Percentiles rank a stretch among this genome's conserved stretches.
Evolutionary conservation across 2,797 vertebrate genomes (phyloP).

Genomic region (Nyctibius grandis): DNA sequence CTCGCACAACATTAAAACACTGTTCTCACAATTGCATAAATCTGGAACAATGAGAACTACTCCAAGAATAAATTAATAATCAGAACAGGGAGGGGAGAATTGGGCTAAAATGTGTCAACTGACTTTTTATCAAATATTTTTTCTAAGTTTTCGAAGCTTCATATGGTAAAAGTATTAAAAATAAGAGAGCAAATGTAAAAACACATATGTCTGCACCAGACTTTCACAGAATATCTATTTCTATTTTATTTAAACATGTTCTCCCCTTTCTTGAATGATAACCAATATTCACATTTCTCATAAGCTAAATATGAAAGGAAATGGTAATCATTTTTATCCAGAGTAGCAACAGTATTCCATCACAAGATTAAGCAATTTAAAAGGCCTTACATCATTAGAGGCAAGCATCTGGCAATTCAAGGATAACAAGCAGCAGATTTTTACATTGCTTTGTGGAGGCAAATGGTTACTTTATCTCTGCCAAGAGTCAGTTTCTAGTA

Average conservation of each 20-base stretch:
- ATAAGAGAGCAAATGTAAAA: not conserved
- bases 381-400: slow-evolving; percentile 65
- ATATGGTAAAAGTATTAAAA: not conserved
- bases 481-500: slow-evolving; percentile 66
- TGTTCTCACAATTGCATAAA: not conserved
- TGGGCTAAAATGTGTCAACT: not conserved
- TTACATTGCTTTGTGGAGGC: slow-evolving; percentile 57
- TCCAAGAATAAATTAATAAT: not conserved
- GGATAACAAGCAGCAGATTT: slow-evolving; percentile 75
- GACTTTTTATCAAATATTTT: not conserved
- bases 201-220: not conserved
- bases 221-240: not conserved
- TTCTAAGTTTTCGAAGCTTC: not conserved
- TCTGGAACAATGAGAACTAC: not conserved
- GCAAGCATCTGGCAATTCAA: slow-evolving; percentile 62
- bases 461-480: slow-evolving; percentile 73
- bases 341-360: slow-evolving; percentile 57
- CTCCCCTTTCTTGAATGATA: not conserved
- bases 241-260: not conserved
- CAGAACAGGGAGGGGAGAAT: not conserved
- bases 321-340: slow-evolving; percentile 16
- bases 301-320: slow-evolving; percentile 26
- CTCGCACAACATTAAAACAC: not conserved
- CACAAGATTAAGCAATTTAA: slow-evolving; percentile 63
- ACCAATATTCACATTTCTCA: not conserved